These are phyloP conservation scores for Glareola pratincola DNA, from an alignment of 2,113 vertebrate genomes.

Conservation along the genomic window DNA sequence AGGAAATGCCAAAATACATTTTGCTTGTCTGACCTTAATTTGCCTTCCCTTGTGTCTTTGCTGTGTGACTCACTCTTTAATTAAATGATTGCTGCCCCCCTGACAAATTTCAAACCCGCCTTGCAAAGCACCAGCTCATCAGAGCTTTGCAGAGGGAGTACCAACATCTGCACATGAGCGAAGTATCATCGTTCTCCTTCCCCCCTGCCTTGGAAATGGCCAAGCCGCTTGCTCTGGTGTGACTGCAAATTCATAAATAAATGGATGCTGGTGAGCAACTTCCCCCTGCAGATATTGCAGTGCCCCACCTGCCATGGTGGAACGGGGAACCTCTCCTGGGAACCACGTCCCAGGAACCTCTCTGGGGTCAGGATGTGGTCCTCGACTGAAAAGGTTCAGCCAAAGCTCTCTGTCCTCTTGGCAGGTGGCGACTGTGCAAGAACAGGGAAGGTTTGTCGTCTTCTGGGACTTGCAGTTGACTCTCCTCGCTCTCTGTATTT, in stretches of 20 bases:
- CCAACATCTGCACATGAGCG: background rate
- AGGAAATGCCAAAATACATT: slow-evolving; percentile 8
- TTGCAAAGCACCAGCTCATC: slow-evolving; percentile 4
- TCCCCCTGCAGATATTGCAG: background rate
- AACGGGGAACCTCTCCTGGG: background rate
- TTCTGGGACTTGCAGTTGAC: background rate
- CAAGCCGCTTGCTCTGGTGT: background rate
- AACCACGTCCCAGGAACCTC: background rate
- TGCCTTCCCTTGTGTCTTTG: background rate
- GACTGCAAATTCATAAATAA: background rate
- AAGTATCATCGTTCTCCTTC: background rate
- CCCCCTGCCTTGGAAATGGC: background rate
- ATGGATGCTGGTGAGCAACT: background rate
- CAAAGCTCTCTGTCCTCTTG: background rate
- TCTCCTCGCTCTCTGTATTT: background rate
- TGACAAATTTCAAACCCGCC: background rate
- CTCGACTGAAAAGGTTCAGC: background rate
- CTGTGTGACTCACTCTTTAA: slow-evolving; percentile 40
- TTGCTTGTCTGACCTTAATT: slow-evolving; percentile 51
- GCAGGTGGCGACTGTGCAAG: background rate
- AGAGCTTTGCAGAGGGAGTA: background rate
- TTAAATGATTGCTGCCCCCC: slow-evolving; percentile 55
- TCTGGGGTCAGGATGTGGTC: rapidly evolving
- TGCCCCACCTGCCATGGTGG: rapidly evolving
- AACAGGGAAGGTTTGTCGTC: background rate